Conservation (phyloP, 1,140 invertebrate species). For the Luehdorfia chinensis region DNA sequence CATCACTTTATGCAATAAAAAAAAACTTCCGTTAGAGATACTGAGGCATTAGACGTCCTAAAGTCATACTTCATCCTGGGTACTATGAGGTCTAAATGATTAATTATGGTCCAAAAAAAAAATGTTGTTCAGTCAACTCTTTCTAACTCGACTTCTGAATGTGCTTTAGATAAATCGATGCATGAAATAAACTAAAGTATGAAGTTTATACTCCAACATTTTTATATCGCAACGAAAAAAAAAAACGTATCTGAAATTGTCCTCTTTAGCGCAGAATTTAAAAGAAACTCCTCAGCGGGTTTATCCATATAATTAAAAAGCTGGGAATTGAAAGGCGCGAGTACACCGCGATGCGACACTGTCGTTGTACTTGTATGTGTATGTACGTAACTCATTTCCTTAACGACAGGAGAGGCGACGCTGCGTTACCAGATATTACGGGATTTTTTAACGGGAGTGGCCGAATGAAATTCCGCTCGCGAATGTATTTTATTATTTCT, state of each 20-base stretch:
- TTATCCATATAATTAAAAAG: conserved; percentile 17
- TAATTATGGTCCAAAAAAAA: too few species aligned
- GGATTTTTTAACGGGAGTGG: too few species aligned
- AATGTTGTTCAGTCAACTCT: too few species aligned
- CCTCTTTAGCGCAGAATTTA: conserved; percentile 3
- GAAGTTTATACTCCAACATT: neutral
- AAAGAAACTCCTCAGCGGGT: conserved; percentile 6
- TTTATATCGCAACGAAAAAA: neutral
- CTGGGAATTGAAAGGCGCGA: conserved; percentile 9
- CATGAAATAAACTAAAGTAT: too few species aligned
- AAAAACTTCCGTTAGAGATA: too few species aligned
- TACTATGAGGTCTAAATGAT: too few species aligned
- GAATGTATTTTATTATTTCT: too few species aligned
- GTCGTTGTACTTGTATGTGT: neutral
- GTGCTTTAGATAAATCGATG: too few species aligned
- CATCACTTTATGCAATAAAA: too few species aligned
- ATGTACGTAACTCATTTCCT: conserved; percentile 25
- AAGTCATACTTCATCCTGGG: too few species aligned
- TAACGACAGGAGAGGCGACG: conserved; percentile 21
- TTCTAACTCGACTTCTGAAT: too few species aligned
- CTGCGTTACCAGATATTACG: conserved; percentile 18
- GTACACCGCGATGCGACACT: neutral
- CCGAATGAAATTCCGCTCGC: neutral
- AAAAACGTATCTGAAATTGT: conserved; percentile 12
- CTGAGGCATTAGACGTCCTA: too few species aligned